These are phyloP conservation scores for Tineola bisselliella DNA, from an alignment of 2,888 invertebrate genomes.

Conservation along the genomic window DNA sequence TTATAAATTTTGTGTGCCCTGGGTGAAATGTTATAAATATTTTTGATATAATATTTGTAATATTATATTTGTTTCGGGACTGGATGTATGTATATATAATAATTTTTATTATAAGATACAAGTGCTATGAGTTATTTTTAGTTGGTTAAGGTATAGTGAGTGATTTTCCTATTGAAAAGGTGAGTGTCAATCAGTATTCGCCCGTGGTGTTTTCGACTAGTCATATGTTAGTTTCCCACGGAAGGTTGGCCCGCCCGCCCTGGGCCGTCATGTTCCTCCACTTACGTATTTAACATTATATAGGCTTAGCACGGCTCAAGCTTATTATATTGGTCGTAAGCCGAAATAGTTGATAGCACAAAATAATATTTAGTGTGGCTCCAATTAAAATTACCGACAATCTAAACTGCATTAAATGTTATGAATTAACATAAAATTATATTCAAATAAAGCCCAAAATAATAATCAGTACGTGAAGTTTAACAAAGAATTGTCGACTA, in stretches of 20 bases:
- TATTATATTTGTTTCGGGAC: too few relatives aligned
- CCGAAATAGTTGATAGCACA: background rate
- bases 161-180: conserved; percentile 17
- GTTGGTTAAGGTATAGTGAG: background rate
- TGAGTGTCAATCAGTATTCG: conserved; percentile 59
- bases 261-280: conserved; percentile 62
- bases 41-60: too few relatives aligned
- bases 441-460: background rate
- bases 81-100: too few relatives aligned
- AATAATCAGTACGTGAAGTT: background rate
- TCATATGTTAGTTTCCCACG: conserved; percentile 64
- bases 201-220: conserved; percentile 59
- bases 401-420: too few relatives aligned
- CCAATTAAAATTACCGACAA: too few relatives aligned
- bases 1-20: too few relatives aligned
- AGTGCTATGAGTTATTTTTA: background rate
- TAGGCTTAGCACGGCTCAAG: conserved; percentile 47
- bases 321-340: conserved; percentile 37
- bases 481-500: conserved; percentile 5
- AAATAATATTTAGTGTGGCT: background rate
- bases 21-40: too few relatives aligned
- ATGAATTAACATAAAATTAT: background rate
- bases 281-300: conserved; percentile 63
- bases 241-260: conserved; percentile 56
- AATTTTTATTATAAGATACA: too few relatives aligned